phyloP scores from a whole-genome alignment of 53 echinoderm and acorn worm species.

The Luidia sarsii region DNA sequence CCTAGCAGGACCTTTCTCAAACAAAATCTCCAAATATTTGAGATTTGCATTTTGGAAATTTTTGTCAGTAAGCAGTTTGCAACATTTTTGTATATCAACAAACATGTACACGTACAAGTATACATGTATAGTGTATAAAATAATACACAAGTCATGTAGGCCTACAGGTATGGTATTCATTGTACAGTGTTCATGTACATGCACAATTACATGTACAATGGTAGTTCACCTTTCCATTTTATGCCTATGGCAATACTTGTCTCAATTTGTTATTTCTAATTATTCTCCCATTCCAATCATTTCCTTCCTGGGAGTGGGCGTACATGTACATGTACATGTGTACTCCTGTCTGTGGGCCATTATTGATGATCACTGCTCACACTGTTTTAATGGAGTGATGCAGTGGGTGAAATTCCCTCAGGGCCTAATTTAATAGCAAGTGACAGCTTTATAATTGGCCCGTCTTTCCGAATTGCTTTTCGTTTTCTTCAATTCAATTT shows the following conservation, averaged over 20 bases:
- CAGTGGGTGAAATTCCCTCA: not conserved
- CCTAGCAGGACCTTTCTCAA: no score
- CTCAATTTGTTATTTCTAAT: not conserved
- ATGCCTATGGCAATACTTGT: not conserved
- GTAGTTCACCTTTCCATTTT: not conserved
- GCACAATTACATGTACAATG: not conserved
- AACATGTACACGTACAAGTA: no score
- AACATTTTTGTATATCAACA: no score
- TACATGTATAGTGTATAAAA: no score
- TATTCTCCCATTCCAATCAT: not conserved
- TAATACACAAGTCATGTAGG: no score
- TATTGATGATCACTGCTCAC: not conserved
- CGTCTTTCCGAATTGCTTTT: not conserved
- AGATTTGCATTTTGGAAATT: no score
- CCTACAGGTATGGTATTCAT: no score
- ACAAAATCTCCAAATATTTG: no score
- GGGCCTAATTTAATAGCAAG: not conserved
- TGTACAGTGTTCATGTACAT: not conserved
- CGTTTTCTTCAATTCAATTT: no score
- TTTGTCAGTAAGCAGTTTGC: no score
- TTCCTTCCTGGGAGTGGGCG: not conserved
- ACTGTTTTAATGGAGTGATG: not conserved
- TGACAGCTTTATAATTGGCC: not conserved
- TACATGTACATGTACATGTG: not conserved
- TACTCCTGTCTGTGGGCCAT: not conserved